Evolutionary conservation across 2,888 invertebrate species (phyloP), one percentile per base, ranked within the genome.

Genomic region (Deilephila elpenor): DNA sequence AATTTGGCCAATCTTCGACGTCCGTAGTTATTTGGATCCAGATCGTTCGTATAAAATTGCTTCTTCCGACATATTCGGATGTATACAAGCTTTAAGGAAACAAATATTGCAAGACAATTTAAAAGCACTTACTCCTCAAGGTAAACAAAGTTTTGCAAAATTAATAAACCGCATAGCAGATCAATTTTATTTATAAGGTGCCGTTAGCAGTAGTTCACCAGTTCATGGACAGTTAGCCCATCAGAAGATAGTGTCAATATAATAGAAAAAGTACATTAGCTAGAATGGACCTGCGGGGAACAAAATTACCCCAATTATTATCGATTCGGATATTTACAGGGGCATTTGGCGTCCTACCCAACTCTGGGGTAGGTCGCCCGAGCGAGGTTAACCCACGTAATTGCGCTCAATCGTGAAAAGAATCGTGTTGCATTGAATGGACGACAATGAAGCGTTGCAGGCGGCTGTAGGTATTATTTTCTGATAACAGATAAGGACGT

Each of bases 361-460:
- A 17, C 56, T 37, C 3, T 5, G 51, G 67, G 51, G 51, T 67
- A 51, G 51, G 25, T 17, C 25, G 29, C 25, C 44, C 20, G 20
- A 51, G 44, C 67, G 17, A 29, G 25, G 67, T 67, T 25, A 19
- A 51, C 14, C 25, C 67, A 25, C 67, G 44, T 67, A 62, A 62
- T 62, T 34, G 34, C 62, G 19, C 34, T 37, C n/a, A 62, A 62
- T 37, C 37, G 67, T 67, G 44, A 67, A 67, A 67, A 67, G 14
- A 67, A 67, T 67, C 20, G 51, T 17, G 67, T 25, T 67, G 67
- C 67, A 67, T 51, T 67, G 67, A 56, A 56, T n/a, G 56, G 19
- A 7, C 56, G 56, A n/a, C 56, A 56, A 56, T n/a, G 56, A 25
- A 14, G 67, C 51, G 6, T 25, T 17, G 29, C 60, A 29, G 44